phyloP scores from a whole-genome alignment of 2,888 invertebrate genomes.

The Pilophorus perplexus region DNA sequence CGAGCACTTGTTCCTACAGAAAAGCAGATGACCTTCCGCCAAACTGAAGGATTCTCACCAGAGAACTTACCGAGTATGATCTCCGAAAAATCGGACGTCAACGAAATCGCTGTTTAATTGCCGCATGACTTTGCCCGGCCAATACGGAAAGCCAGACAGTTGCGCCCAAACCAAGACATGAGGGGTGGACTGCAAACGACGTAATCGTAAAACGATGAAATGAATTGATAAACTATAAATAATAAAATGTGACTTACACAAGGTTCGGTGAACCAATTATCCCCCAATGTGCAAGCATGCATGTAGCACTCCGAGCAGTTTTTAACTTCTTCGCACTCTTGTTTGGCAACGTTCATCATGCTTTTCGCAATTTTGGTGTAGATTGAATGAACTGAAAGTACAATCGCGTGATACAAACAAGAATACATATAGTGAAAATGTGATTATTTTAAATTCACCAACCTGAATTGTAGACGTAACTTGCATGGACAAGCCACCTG shows the following conservation, averaged over 20 bases:
- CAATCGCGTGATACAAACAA: too few relatives aligned
- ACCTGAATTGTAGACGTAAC: conserved; percentile 86
- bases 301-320: conserved; percentile 90
- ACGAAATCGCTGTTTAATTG: conserved; percentile 63
- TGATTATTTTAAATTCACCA: conserved; percentile 53
- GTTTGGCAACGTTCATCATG: conserved; percentile 78
- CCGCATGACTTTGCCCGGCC: conserved; percentile 85
- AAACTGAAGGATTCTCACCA: too few relatives aligned
- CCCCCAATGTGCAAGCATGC: conserved; percentile 64
- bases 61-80: conserved; percentile 74
- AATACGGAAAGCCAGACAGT: conserved; percentile 92
- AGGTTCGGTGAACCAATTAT: conserved; percentile 88
- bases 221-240: neutral
- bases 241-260: conserved; percentile 62
- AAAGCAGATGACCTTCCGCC: too few relatives aligned
- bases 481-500: conserved; percentile 93
- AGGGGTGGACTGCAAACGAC: conserved; percentile 66
- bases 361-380: conserved; percentile 72
- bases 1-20: too few relatives aligned
- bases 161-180: conserved; percentile 95
- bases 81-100: conserved; percentile 92
- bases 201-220: neutral
- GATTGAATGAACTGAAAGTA: conserved; percentile 71
- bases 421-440: too few relatives aligned
- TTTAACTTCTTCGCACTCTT: conserved; percentile 71